phyloP scores from a whole-genome alignment of 2,113 vertebrate genomes.

The Phoxinus phoxinus region DNA sequence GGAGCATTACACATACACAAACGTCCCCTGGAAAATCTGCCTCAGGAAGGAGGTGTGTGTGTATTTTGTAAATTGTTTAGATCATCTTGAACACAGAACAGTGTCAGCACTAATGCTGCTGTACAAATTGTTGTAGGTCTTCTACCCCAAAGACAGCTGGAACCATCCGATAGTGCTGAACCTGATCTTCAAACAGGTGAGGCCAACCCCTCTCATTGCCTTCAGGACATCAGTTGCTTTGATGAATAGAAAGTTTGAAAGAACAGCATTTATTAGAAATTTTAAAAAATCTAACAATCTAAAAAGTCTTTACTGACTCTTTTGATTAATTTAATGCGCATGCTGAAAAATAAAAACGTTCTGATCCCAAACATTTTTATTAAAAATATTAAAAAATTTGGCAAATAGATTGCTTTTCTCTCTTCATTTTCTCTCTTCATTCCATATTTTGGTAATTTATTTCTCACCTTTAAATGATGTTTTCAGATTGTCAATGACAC shows the following conservation, averaged over 20 bases:
- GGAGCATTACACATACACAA: conserved; percentile 89
- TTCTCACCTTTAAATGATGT: not conserved
- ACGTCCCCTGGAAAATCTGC: conserved; percentile 89
- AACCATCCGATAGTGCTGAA: conserved; percentile 87
- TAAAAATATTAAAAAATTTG: not conserved
- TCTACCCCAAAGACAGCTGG: conserved; percentile 93
- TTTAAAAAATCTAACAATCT: no score
- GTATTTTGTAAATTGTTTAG: not conserved
- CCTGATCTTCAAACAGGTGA: conserved; percentile 95
- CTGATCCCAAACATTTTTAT: no score
- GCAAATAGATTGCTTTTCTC: not conserved
- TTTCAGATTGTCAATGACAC: conserved; percentile 90
- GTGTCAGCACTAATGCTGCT: not conserved
- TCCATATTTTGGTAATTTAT: not conserved
- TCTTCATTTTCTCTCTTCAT: not conserved
- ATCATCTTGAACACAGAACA: not conserved
- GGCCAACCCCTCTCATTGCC: not conserved
- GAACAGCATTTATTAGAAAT: not conserved
- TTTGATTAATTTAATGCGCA: not conserved
- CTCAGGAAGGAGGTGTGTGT: conserved; percentile 89
- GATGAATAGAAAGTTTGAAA: not conserved
- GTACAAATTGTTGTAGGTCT: conserved; percentile 82
- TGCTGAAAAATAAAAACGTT: no score
- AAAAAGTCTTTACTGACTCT: not conserved
- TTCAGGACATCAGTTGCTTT: not conserved